Evolutionary conservation across 2,113 vertebrate species (phyloP), one percentile per base, ranked within the genome.

Genomic region (Sinocyclocheilus maitianheensis): DNA sequence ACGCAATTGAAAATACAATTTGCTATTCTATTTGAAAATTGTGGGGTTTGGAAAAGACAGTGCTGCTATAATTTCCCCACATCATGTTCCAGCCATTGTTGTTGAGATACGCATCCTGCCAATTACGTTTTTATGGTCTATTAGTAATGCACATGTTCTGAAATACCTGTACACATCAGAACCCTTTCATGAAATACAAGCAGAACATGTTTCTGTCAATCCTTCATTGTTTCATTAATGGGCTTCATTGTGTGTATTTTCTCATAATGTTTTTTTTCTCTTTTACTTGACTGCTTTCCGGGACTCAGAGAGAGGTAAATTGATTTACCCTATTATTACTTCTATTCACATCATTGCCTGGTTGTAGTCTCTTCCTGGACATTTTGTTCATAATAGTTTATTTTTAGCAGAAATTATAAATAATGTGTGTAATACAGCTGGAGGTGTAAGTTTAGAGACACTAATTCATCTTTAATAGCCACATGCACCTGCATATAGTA

Each of bases 281-380:
- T 71, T 84, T 48, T 67, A 55, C 55, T 88, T 46, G 13, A 92
- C 92, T 92, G 96, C 96, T 94, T 92, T 85, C 94, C 90, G 63
- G 96, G 96, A 97, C 85, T 93, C 95, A 97, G 96, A 96, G 96
- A 97, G 95, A 97, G 96, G 96, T 97, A 97, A 97, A 92, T 53
- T 30, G 22, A 10, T 81, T 81, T 65, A 9, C 60, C 24, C 12
- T 81, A 18, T 46, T 51, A 10, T 34, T 51, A 20, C 77, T 48
- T 51, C 22, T 51, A 43, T 48, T 65, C 71, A 3, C 43, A 46
- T 46, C 43, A 46, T 46, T 24, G 13, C 12, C 58, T 43, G 4
- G 22, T 5, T 80, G 58, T 9, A 24, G 58, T 24, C 12, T 10
- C 13, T 43, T 80, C 4, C 58, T 1, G 55, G 18, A 46, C 40